phyloP scores from a whole-genome alignment of 2,888 invertebrate genomes.

The Seira musarum region DNA sequence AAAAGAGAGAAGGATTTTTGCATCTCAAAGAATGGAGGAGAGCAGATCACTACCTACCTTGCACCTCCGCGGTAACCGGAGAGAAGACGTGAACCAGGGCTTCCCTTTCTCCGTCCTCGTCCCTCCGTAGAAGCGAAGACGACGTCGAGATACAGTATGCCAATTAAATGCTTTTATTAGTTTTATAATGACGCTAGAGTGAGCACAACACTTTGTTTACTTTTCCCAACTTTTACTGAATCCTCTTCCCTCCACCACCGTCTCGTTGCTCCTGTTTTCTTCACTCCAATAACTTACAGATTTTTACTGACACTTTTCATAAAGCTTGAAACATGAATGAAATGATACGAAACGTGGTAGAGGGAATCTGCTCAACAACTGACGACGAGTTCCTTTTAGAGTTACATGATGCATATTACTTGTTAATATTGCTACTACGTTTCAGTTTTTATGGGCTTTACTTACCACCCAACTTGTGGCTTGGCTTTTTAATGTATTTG shows the following conservation, averaged over 20 bases:
- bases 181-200: constrained; percentile 7
- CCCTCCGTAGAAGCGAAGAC: neutral
- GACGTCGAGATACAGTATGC: neutral
- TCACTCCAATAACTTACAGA: neutral
- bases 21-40: no score
- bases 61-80: constrained; percentile 3
- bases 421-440: no score
- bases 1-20: no score
- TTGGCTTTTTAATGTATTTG: no score
- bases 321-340: no score
- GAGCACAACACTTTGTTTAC: constrained; percentile 10
- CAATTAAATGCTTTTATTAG: constrained; percentile 14
- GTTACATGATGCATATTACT: no score
- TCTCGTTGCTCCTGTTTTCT: neutral
- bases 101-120: neutral
- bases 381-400: no score
- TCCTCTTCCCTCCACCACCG: neutral
- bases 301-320: no score
- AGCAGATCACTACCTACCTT: constrained; percentile 7
- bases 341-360: no score
- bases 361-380: no score
- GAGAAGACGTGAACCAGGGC: neutral
- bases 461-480: no score
- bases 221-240: neutral
- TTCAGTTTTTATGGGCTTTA: no score